Conservation (phyloP, 37 sponge, comb jelly and placozoan species). For the Bolinopsis microptera region DNA sequence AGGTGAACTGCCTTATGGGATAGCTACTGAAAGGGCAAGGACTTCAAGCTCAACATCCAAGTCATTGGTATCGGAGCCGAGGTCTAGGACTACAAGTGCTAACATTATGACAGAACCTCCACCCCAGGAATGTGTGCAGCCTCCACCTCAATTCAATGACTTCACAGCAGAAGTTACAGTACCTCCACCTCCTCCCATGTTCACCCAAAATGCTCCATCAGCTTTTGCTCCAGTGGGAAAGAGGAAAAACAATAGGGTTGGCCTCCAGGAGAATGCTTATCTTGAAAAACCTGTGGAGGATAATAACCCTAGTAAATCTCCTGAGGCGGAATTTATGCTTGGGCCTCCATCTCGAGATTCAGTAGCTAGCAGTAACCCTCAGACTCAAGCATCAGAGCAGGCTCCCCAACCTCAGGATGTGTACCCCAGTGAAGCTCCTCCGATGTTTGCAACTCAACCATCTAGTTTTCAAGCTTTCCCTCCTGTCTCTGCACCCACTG, state of each 20-base stretch:
- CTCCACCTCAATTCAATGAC: not conserved
- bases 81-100: conserved; percentile 2
- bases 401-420: not conserved
- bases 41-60: not conserved
- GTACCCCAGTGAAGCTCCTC: not conserved
- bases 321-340: not conserved
- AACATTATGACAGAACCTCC: not conserved
- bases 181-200: not conserved
- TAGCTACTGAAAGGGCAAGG: not conserved
- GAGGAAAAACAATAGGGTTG: not conserved
- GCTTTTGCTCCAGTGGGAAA: not conserved
- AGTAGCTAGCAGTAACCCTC: not conserved
- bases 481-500: not conserved
- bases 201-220: not conserved
- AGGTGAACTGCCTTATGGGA: not conserved
- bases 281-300: not conserved
- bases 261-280: not conserved
- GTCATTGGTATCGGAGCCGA: not conserved
- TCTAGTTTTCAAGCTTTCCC: too few species aligned
- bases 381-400: too few species aligned
- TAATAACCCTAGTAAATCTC: not conserved
- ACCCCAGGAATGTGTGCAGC: not conserved
- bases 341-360: not conserved
- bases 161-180: not conserved
- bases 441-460: not conserved